Evolutionary conservation across 2,888 invertebrate genomes (phyloP).

Genomic region (Oligia fasciuncula): DNA sequence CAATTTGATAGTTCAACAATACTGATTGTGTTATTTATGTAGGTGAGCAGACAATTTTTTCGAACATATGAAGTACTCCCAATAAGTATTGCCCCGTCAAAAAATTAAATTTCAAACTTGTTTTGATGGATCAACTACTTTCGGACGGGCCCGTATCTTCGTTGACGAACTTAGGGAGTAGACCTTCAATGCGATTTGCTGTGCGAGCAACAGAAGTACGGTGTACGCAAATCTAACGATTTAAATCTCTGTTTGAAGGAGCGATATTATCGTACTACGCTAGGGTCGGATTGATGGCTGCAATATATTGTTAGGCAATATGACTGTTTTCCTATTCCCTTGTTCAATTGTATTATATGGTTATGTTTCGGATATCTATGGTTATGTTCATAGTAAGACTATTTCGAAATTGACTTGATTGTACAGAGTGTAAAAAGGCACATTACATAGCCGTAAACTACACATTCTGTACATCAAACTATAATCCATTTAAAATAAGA

Average conservation of each 20-base stretch:
- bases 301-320: slow-evolving; percentile 37
- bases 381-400: neutral
- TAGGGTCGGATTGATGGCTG: slow-evolving; percentile 28
- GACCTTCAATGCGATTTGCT: neutral
- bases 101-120: no score
- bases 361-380: neutral
- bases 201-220: neutral
- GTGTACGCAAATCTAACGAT: neutral
- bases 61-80: no score
- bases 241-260: neutral
- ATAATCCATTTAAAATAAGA: no score
- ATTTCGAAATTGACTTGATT: neutral
- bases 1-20: no score
- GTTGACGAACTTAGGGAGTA: neutral
- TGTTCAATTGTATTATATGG: neutral
- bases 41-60: no score
- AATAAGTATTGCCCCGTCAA: no score
- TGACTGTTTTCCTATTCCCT: neutral
- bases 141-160: neutral
- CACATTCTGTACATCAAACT: no score
- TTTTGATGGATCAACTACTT: neutral
- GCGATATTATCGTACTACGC: slow-evolving; percentile 22
- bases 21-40: no score
- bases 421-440: neutral
- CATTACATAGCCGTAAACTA: neutral